Evolutionary conservation across 2,888 invertebrate species (phyloP).

Genomic region (Drosophila robusta): DNA sequence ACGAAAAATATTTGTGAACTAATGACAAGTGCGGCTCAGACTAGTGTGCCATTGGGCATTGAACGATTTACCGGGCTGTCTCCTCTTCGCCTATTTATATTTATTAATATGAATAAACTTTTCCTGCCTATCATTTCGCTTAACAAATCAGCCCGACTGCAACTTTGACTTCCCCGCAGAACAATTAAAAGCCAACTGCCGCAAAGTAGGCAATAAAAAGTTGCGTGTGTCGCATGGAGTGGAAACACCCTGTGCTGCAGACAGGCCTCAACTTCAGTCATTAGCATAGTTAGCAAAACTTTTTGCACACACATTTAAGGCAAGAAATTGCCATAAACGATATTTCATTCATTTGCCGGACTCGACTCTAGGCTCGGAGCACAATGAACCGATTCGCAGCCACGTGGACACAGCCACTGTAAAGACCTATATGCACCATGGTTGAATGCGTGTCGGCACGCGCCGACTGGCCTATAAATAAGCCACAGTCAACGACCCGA

Average conservation of each 20-base stretch:
- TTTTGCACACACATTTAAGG: constrained; percentile 52
- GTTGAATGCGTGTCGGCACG: constrained; percentile 63
- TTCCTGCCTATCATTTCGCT: background rate
- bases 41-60: background rate
- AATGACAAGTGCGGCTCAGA: constrained; percentile 6
- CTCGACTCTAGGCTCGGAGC: constrained; percentile 25
- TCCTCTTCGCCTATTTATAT: too few relatives aligned
- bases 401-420: constrained; percentile 53
- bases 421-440: constrained; percentile 8
- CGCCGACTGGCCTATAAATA: constrained; percentile 75
- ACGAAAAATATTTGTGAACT: constrained; percentile 1
- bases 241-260: constrained; percentile 44
- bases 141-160: background rate
- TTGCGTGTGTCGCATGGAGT: too few relatives aligned
- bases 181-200: constrained; percentile 42
- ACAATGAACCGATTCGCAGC: constrained; percentile 63
- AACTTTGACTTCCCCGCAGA: background rate
- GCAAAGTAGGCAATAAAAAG: constrained; percentile 49
- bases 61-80: too few relatives aligned
- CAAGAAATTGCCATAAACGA: constrained; percentile 63
- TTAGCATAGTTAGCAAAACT: constrained; percentile 70
- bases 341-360: constrained; percentile 73
- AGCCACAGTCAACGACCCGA: constrained; percentile 31
- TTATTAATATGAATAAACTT: background rate
- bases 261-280: constrained; percentile 10